Base-by-base conservation (phyloP, 1,140 invertebrate genomes). In the Galleria mellonella region DNA sequence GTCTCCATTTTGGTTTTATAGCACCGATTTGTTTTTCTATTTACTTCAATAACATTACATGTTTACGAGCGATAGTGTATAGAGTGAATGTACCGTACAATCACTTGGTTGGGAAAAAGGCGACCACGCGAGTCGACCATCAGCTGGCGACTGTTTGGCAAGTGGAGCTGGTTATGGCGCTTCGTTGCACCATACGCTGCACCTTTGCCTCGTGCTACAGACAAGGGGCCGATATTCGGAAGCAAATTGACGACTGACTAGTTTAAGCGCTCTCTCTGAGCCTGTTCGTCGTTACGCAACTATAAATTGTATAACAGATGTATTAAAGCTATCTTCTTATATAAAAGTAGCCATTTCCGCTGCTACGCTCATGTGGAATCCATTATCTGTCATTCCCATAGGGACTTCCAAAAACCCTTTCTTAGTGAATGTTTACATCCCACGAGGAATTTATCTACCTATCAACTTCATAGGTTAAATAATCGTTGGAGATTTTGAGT, bases 51-150 rank as follows among this genome's bases (percentile, higher is more conserved):
- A n/a, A n/a, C 15, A 37, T 37, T 15, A 37, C 35, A 37, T 37
- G 35, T 15, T 37, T 37, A 17, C 15, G 14, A 37, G 14, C 9
- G 2, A 31, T 23, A 23, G 17, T 31, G 7, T 12, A 23, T 23
- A 13, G 43, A 47, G 47, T 52, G 47, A 53, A 54, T 38, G 43
- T 51, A 40, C 33, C 29, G 51, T 56, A 12, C 37, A 57, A 55
- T 62, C 42, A 41, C 32, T 23, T 23, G 37, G 27, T 53, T 23
- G 49, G 27, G 8, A 40, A 23, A 44, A 15, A 31, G 59, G 51
- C 81, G 76, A 66, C 72, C 55, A 70, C 69, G 55, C 76, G 71
- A 77, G 72, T 60, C 74, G 55, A 71, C 75, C 72, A 74, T 56
- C 56, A 52, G 66, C 43, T 76, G 72, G 69, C 69, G 69, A 83